Conservation (phyloP, 2,113 vertebrate genomes). For the Peromyscus polionotus region DNA sequence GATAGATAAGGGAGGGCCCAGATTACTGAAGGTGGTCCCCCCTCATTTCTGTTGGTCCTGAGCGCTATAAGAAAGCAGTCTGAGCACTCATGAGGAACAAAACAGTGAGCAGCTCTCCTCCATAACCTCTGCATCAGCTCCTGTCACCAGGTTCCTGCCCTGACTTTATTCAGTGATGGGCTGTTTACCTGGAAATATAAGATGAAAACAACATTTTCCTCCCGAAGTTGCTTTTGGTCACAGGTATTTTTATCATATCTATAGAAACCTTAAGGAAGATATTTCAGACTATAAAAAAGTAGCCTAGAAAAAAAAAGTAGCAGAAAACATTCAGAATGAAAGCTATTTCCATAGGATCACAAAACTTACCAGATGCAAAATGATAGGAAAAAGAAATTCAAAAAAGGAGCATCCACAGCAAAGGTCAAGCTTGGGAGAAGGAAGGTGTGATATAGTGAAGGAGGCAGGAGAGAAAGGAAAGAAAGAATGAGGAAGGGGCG, state of each 20-base stretch:
- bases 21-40: neutral
- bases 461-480: neutral
- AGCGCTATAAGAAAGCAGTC: neutral
- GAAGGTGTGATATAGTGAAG: rapidly evolving
- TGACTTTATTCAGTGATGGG: neutral
- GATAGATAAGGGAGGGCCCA: neutral
- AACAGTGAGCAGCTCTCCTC: too few species aligned
- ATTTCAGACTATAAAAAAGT: neutral
- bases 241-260: neutral
- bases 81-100: neutral
- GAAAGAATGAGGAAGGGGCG: too few species aligned
- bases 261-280: neutral
- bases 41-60: neutral
- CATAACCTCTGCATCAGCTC: neutral
- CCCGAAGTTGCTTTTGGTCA: neutral
- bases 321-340: neutral
- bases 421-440: neutral
- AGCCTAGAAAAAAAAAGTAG: neutral
- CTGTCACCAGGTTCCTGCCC: neutral
- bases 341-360: neutral
- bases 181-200: neutral
- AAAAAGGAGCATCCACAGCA: neutral
- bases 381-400: neutral
- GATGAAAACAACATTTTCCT: neutral
- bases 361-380: neutral